Evolutionary conservation across 1,140 invertebrate species (phyloP).

Genomic region (Leptinotarsa texana): DNA sequence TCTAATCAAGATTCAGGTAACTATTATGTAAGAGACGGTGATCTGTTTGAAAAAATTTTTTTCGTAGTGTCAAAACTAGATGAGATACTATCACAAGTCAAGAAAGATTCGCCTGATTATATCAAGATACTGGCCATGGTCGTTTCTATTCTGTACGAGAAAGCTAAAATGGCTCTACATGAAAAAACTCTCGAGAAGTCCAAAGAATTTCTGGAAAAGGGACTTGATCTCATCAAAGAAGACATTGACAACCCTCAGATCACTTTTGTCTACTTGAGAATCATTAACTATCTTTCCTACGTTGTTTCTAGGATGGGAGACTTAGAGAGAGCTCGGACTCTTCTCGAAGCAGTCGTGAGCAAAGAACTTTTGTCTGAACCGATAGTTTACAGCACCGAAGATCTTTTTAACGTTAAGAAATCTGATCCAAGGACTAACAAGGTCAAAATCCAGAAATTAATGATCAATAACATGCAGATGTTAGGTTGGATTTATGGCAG

Average conservation of each 20-base stretch:
- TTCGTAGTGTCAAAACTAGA: slow-evolving; percentile 19
- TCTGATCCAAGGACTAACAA: slow-evolving; percentile 31
- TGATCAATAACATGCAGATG: slow-evolving; percentile 51
- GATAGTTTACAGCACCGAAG: slow-evolving; percentile 47
- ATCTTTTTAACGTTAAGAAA: slow-evolving; percentile 42
- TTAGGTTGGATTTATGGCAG: slow-evolving; percentile 50
- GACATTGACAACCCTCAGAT: slow-evolving; percentile 41
- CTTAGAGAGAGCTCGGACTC: slow-evolving; percentile 39
- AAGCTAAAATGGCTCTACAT: slow-evolving; percentile 44
- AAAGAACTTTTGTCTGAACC: slow-evolving; percentile 30
- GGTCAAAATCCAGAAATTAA: slow-evolving; percentile 42
- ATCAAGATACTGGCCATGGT: slow-evolving; percentile 45
- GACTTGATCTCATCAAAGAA: slow-evolving; percentile 41
- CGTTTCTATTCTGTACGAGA: slow-evolving; percentile 47
- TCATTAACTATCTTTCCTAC: slow-evolving; percentile 85
- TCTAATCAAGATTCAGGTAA: slow-evolving; percentile 20
- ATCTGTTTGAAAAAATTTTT: slow-evolving; percentile 17
- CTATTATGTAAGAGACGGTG: neutral
- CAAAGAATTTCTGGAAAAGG: slow-evolving; percentile 38
- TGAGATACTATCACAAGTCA: slow-evolving; percentile 2
- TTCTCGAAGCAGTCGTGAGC: slow-evolving; percentile 40
- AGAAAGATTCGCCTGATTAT: slow-evolving; percentile 26
- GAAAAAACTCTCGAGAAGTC: slow-evolving; percentile 31
- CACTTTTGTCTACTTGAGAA: slow-evolving; percentile 71
- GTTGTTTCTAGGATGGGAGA: slow-evolving; percentile 44